Base-by-base conservation (phyloP, 2,888 invertebrate genomes). In the Nasonovia ribisnigri region DNA sequence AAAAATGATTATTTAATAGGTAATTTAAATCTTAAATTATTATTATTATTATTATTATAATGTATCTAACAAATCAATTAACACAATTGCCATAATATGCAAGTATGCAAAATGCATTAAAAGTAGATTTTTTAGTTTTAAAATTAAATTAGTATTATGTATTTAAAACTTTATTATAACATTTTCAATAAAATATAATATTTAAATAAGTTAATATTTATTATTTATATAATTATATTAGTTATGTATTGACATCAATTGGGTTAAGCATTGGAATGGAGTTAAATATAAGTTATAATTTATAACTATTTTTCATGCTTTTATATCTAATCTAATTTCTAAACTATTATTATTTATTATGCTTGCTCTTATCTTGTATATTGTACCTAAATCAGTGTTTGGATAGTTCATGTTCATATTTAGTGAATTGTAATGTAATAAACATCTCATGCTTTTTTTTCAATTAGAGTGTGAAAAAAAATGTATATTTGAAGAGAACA, bases 1-100 rank as follows among this genome's bases (percentile, higher is more conserved):
- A 67, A 67, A 67, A 67, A 67, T 67, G 13, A 67, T 67, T 43
- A 46, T 86, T 86, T 86, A 86, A 88, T 67, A 67, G 67, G 67
- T 67, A 67, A 67, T 67, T 67, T 16, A 36, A 67, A 67, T 67
- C 16, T 54, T 13, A 54, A 6, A 11, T 42, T 88, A 51, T 91
- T 84, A 84, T 51, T 51, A 48, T 91, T 46, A 46, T n/a, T n/a
- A n/a, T n/a, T n/a, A n/a, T n/a, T 84, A 29, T 54, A 36, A 54
- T 88, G n/a, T 51, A 36, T 54, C 26, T 42, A n/a, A 88, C 51
- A n/a, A 36, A 36, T 51, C 51, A 88, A 16, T 88, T n/a, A 43
- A 51, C 48, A 51, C n/a, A n/a, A 16, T 48, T 24, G 20, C n/a
- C 4, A 48, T 48, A n/a, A 87, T 67, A 36, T 67, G 36, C 36